Evolutionary conservation across 2,888 invertebrate genomes (phyloP).

Genomic region (Xylophagus ater): DNA sequence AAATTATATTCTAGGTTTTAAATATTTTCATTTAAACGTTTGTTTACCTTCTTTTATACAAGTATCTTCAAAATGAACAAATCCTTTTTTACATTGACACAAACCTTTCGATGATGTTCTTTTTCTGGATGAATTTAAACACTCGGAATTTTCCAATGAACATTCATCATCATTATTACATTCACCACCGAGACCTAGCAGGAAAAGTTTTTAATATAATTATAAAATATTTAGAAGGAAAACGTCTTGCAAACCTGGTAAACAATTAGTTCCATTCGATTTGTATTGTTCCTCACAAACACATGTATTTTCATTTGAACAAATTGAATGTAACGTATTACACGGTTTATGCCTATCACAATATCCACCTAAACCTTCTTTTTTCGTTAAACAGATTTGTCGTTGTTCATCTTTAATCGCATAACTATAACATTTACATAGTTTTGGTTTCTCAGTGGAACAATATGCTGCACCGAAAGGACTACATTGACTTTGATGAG

Average conservation of each 20-base stretch:
- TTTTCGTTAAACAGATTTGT: slow-evolving; percentile 32
- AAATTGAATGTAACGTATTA: slow-evolving; percentile 28
- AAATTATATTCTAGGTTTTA: too few species aligned
- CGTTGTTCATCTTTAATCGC: slow-evolving; percentile 30
- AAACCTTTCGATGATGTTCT: too few species aligned
- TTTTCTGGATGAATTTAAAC: too few species aligned
- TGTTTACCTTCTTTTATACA: slow-evolving; percentile 32
- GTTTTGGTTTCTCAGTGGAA: slow-evolving; percentile 27
- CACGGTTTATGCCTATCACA: slow-evolving; percentile 30
- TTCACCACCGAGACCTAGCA: slow-evolving; percentile 28
- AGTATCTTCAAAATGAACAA: slow-evolving; percentile 32
- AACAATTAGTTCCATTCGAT: slow-evolving; percentile 26
- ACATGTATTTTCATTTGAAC: slow-evolving; percentile 29
- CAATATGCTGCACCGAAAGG: slow-evolving; percentile 30
- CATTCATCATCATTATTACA: slow-evolving; percentile 31
- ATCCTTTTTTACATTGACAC: slow-evolving; percentile 35
- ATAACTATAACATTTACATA: slow-evolving; percentile 33
- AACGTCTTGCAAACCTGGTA: too few species aligned
- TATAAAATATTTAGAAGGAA: too few species aligned
- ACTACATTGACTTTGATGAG: slow-evolving; percentile 35
- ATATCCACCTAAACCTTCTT: slow-evolving; percentile 30
- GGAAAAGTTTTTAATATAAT: too few species aligned
- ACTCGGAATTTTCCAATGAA: slow-evolving; percentile 25
- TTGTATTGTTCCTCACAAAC: slow-evolving; percentile 28
- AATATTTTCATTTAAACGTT: too few species aligned